Evolutionary conservation across 2,113 vertebrate species (phyloP).

Genomic region (Parotia lawesii): DNA sequence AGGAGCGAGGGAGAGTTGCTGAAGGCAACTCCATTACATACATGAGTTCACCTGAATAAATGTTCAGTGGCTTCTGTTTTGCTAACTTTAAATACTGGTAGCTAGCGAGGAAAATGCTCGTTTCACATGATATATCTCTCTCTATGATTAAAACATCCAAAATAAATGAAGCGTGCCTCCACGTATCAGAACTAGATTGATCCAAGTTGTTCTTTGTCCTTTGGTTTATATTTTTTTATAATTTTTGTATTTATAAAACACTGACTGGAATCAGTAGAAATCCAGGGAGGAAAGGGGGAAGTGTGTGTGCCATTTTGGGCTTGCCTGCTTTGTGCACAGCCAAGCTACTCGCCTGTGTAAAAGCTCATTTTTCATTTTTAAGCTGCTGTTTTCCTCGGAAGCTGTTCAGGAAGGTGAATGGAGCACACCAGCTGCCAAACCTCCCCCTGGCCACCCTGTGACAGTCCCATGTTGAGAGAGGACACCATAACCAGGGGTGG

Average conservation of each 20-base stretch:
- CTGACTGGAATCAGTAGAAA: neutral
- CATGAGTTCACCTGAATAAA: constrained; percentile 50
- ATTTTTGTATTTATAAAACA: neutral
- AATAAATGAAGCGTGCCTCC: neutral
- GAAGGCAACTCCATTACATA: constrained; percentile 52
- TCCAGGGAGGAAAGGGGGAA: neutral
- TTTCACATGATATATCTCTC: neutral
- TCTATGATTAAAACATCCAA: constrained; percentile 8
- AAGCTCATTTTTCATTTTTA: neutral
- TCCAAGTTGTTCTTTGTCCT: neutral
- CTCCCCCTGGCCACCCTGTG: neutral
- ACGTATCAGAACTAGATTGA: neutral
- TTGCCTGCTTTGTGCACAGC: neutral
- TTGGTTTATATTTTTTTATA: neutral
- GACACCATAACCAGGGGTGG: fast-evolving
- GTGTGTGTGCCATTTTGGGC: neutral
- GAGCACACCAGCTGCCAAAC: neutral
- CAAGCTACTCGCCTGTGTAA: neutral
- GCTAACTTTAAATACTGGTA: constrained; percentile 1
- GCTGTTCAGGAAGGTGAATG: neutral
- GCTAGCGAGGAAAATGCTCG: neutral
- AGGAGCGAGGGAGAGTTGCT: neutral
- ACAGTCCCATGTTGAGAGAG: neutral
- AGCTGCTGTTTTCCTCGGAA: neutral
- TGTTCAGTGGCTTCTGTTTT: constrained; percentile 30